These are phyloP conservation scores for Elanus axillaris DNA, from an alignment of 2,113 vertebrate genomes.

Conservation along the genomic window DNA sequence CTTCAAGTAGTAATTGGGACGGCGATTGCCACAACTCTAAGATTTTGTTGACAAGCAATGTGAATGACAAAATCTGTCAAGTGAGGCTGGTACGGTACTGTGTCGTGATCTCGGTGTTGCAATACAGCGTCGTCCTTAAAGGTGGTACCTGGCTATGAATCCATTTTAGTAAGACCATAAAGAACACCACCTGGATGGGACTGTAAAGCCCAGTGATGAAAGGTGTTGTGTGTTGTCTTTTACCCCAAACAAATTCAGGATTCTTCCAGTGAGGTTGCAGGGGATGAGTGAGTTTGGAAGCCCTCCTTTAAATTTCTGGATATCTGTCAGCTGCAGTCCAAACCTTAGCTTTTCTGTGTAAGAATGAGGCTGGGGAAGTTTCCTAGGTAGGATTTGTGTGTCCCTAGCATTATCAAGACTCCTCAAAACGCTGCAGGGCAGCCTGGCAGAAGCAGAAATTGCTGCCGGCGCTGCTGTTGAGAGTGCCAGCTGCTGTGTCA, in stretches of 20 bases:
- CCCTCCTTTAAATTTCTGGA: neutral
- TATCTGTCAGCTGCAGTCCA: neutral
- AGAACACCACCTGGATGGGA: neutral
- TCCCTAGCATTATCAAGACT: neutral
- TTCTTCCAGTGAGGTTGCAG: neutral
- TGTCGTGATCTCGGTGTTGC: neutral
- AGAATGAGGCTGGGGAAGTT: neutral
- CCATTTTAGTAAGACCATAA: neutral
- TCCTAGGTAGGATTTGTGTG: neutral
- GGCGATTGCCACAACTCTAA: neutral
- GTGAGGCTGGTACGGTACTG: neutral
- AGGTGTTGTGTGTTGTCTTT: neutral
- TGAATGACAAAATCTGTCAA: neutral
- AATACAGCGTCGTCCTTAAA: neutral
- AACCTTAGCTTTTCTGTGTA: neutral
- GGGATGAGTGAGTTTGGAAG: neutral
- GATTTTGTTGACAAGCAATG: neutral
- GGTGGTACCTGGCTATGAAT: neutral
- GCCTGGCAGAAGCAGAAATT: neutral
- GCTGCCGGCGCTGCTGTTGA: neutral
- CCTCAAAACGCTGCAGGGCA: neutral
- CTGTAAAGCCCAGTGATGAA: neutral
- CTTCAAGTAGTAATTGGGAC: neutral
- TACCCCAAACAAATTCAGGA: neutral
- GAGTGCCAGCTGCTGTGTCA: neutral